Conservation (phyloP, 2,113 vertebrate genomes). For the Brachypodius melanocephalos region DNA sequence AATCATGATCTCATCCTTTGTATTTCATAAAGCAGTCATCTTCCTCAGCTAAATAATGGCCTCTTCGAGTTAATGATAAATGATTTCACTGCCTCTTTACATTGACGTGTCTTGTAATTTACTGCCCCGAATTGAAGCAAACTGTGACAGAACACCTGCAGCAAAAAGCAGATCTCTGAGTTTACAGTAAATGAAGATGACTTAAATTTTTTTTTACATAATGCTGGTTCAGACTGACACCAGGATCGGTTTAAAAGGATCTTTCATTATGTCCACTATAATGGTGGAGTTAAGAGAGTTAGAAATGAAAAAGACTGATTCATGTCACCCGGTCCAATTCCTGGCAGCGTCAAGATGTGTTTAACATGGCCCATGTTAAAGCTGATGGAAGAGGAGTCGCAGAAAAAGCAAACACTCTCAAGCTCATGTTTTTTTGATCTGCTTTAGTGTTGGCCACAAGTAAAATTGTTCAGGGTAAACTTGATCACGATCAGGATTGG, state of each 20-base stretch:
- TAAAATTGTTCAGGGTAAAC: not conserved
- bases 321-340: not conserved
- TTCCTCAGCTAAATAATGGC: conserved; percentile 52
- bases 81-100: conserved; percentile 53
- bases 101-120: conserved; percentile 36
- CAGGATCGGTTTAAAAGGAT: conserved; percentile 3
- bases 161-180: conserved; percentile 27
- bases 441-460: not conserved
- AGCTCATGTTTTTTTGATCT: not conserved
- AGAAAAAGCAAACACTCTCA: not conserved
- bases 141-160: conserved; percentile 31
- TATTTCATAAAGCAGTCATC: conserved; percentile 56
- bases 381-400: not conserved
- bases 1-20: conserved; percentile 68
- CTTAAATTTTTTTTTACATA: conserved; percentile 37
- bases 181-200: conserved; percentile 49
- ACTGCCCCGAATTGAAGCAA: conserved; percentile 33
- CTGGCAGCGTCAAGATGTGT: not conserved
- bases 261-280: conserved; percentile 6
- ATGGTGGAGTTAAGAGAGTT: conserved; percentile 7
- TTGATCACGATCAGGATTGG: not conserved
- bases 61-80: conserved; percentile 67
- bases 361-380: not conserved
- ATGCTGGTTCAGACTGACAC: conserved; percentile 3
- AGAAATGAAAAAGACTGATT: conserved; percentile 11